phyloP scores from a whole-genome alignment of 2,797 vertebrate species.

The Okamejei kenojei region DNA sequence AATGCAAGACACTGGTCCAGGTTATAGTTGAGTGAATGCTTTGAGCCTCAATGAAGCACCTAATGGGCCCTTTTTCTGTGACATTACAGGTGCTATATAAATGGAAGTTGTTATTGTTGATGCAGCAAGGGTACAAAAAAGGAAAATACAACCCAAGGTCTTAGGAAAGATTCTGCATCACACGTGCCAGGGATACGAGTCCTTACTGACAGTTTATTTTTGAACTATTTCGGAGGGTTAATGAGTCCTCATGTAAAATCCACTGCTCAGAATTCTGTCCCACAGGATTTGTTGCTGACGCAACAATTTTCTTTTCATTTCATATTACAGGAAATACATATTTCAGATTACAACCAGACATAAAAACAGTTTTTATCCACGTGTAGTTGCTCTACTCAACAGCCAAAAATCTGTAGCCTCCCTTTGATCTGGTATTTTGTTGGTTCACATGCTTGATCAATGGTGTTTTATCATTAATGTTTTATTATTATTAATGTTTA shows the following conservation, averaged over 20 bases:
- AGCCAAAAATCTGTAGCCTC: no score
- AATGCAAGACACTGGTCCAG: background rate
- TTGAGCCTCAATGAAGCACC: background rate
- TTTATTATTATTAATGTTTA: no score
- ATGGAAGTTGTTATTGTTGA: no score
- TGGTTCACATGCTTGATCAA: no score
- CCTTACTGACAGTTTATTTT: background rate
- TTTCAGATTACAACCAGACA: no score
- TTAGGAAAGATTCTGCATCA: background rate
- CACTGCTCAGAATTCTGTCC: background rate
- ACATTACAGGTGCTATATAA: no score
- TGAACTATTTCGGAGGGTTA: background rate
- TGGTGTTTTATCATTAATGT: no score
- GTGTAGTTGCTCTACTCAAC: no score
- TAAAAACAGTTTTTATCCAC: no score
- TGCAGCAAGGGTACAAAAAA: background rate
- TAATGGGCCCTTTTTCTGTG: no score
- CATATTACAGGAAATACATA: no score
- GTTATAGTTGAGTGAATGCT: background rate
- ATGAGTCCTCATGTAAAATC: background rate
- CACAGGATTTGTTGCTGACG: conserved; percentile 13
- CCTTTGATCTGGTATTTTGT: no score
- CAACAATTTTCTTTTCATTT: background rate
- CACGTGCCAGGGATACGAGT: background rate
- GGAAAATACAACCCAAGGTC: background rate